Conservation (phyloP, 2,113 vertebrate genomes). For the Irena cyanogastra region DNA sequence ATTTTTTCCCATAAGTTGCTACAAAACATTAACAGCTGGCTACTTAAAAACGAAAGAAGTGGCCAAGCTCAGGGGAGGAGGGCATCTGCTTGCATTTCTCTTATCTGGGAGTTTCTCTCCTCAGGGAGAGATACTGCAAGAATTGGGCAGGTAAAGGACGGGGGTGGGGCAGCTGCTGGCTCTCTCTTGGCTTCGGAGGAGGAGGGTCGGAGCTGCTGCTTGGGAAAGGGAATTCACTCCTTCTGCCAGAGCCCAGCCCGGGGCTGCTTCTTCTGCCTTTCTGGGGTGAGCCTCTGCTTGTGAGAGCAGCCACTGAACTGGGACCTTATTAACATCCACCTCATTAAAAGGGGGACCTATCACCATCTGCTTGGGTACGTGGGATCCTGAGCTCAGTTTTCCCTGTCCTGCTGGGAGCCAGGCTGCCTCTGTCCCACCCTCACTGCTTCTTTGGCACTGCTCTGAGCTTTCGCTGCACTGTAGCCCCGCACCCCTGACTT, state of each 20-base stretch:
- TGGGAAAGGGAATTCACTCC: neutral
- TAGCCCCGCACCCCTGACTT: accelerated
- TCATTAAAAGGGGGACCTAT: neutral
- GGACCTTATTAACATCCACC: neutral
- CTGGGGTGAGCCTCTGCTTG: neutral
- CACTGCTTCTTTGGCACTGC: neutral
- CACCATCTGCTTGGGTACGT: accelerated
- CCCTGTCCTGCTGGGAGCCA: neutral
- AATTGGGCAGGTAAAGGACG: neutral
- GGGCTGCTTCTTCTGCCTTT: neutral
- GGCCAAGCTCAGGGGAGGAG: neutral
- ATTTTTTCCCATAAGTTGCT: neutral
- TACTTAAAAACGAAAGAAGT: neutral
- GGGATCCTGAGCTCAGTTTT: neutral
- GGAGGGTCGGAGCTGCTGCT: neutral
- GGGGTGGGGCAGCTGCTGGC: neutral
- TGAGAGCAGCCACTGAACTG: no score
- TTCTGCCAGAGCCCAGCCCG: neutral
- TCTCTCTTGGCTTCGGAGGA: neutral
- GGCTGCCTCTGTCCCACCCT: no score
- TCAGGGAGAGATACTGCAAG: accelerated
- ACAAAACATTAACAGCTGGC: neutral
- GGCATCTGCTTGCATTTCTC: neutral
- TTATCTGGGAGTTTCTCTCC: neutral
- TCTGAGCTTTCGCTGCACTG: neutral